phyloP scores from a whole-genome alignment of 2,797 vertebrate species.

The Liasis olivaceus region DNA sequence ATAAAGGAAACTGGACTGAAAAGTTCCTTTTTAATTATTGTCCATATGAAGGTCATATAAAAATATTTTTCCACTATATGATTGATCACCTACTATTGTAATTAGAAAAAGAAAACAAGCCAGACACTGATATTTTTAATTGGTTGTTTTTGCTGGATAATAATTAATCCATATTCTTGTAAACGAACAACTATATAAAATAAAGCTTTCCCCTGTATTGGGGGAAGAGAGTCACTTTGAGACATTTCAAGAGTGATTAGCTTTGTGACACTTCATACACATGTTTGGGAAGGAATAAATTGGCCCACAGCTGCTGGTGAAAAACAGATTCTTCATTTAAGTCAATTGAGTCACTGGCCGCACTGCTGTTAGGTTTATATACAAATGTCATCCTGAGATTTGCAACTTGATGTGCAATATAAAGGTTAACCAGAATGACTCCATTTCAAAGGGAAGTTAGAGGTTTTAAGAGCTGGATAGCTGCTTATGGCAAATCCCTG shows the following conservation, averaged over 20 bases:
- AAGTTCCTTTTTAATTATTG: constrained; percentile 13
- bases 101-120: constrained; percentile 83
- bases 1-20: background rate
- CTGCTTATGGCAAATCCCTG: constrained; percentile 21
- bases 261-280: constrained; percentile 34
- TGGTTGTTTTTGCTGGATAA: constrained; percentile 78
- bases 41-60: constrained; percentile 52
- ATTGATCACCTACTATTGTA: constrained; percentile 86
- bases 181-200: constrained; percentile 42
- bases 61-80: constrained; percentile 76
- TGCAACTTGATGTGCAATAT: constrained; percentile 14
- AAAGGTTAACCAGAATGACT: constrained; percentile 26
- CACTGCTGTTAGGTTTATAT: constrained; percentile 21
- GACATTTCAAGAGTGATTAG: constrained; percentile 43
- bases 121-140: constrained; percentile 80
- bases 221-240: background rate
- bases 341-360: constrained; percentile 12
- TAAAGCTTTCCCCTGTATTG: constrained; percentile 26
- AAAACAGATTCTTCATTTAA: constrained; percentile 35
- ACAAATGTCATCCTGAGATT: constrained; percentile 29
- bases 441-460: constrained; percentile 15
- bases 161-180: constrained; percentile 63
- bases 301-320: background rate
- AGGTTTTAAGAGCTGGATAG: constrained; percentile 8
- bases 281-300: constrained; percentile 26